These are phyloP conservation scores for Drosophila truncata DNA, from an alignment of 1,140 invertebrate genomes.

Conservation along the genomic window DNA sequence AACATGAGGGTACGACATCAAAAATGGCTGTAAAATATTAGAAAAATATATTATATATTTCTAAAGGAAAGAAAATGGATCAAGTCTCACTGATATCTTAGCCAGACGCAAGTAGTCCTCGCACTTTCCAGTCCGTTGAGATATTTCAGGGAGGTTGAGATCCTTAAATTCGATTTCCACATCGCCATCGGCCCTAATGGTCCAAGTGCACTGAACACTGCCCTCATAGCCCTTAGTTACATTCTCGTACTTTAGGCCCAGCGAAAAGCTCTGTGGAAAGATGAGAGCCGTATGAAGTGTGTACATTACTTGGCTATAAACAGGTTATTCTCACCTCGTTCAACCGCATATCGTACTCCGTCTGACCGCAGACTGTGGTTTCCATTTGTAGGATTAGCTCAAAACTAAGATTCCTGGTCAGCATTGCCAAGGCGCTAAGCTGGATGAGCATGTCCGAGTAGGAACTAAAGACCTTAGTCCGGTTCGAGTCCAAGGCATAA, in stretches of 20 bases:
- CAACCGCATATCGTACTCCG: slow-evolving; percentile 8
- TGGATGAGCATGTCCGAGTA: slow-evolving; percentile 87
- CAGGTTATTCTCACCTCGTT: slow-evolving; percentile 50
- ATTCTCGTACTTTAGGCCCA: slow-evolving; percentile 19
- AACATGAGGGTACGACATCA: not conserved
- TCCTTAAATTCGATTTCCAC: slow-evolving; percentile 48
- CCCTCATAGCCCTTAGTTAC: slow-evolving; percentile 24
- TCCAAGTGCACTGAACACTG: slow-evolving; percentile 65
- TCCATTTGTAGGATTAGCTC: slow-evolving; percentile 86
- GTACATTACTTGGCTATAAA: too few species aligned
- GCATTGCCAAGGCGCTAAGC: slow-evolving; percentile 87
- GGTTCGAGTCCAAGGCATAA: slow-evolving; percentile 86
- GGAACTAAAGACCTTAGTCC: slow-evolving; percentile 86
- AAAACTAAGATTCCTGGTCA: slow-evolving; percentile 86
- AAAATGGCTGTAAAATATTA: not conserved
- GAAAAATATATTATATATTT: not conserved
- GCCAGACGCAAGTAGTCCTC: slow-evolving; percentile 56
- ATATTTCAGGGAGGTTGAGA: slow-evolving; percentile 46
- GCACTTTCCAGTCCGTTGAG: slow-evolving; percentile 65
- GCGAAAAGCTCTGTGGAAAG: slow-evolving; percentile 20
- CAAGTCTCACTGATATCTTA: slow-evolving; percentile 17
- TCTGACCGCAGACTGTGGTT: slow-evolving; percentile 84
- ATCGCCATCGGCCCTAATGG: slow-evolving; percentile 6
- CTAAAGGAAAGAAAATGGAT: too few species aligned
- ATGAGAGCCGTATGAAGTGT: too few species aligned